phyloP scores from a whole-genome alignment of 2,888 invertebrate genomes.

The Campoplex nolae region DNA sequence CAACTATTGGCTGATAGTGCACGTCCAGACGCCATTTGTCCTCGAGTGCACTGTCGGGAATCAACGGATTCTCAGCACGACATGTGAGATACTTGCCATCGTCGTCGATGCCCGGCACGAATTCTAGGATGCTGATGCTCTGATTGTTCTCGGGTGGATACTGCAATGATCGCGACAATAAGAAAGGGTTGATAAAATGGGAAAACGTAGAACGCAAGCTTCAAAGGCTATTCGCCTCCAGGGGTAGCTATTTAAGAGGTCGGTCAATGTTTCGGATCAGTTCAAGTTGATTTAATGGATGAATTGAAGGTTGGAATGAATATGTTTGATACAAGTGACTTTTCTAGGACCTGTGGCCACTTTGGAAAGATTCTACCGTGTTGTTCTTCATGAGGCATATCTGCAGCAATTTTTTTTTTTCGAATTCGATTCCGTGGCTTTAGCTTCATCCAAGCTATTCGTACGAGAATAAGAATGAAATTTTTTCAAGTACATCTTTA shows the following conservation, averaged over 20 bases:
- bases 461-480: neutral
- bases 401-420: neutral
- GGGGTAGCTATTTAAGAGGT: neutral
- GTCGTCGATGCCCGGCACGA: constrained; percentile 93
- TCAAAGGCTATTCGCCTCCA: neutral
- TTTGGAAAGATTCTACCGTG: too few species aligned
- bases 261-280: too few species aligned
- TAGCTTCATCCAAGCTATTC: too few species aligned
- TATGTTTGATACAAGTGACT: neutral
- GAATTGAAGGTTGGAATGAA: neutral
- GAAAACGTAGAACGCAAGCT: neutral
- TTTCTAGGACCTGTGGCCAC: neutral
- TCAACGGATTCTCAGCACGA: constrained; percentile 94
- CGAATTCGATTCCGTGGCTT: neutral
- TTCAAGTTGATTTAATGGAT: neutral
- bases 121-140: constrained; percentile 92
- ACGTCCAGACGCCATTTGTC: constrained; percentile 95
- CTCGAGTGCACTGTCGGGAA: constrained; percentile 92
- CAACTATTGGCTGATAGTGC: constrained; percentile 95
- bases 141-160: constrained; percentile 92
- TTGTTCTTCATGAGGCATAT: too few species aligned
- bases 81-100: constrained; percentile 96
- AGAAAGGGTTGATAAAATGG: constrained; percentile 46
- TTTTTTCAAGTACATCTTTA: neutral
- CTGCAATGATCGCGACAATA: constrained; percentile 85